Percentiles rank a stretch among this genome's conserved stretches.
Evolutionary conservation across 2,113 vertebrate species (phyloP).

Genomic region (Gymnorhina tibicen): DNA sequence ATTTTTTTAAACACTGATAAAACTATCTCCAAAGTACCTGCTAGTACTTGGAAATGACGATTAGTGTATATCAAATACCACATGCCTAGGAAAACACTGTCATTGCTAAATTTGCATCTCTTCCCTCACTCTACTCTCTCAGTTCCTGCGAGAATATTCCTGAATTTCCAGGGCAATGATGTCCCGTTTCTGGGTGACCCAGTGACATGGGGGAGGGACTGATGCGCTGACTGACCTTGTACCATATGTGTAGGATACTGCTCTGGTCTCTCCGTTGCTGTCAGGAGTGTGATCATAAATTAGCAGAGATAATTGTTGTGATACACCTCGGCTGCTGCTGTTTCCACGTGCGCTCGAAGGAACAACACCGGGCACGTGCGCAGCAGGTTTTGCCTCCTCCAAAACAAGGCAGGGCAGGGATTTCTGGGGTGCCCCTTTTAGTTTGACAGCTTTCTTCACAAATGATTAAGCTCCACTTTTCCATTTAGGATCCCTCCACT

Average conservation of each 20-base stretch:
- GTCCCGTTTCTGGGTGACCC: not conserved
- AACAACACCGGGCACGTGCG: not conserved
- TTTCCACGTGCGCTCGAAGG: slow-evolving; percentile 12
- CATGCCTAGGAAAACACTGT: not conserved
- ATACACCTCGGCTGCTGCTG: not conserved
- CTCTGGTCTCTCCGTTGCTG: slow-evolving; percentile 39
- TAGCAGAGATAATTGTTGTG: not conserved
- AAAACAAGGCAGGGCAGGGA: not conserved
- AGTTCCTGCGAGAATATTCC: not conserved
- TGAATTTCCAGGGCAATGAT: not conserved
- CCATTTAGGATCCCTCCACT: not conserved
- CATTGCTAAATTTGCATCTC: not conserved
- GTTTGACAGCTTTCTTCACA: not conserved
- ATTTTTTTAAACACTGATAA: no score
- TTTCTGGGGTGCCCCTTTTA: not conserved
- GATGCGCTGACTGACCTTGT: not conserved
- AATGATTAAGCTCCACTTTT: not conserved
- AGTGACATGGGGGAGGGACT: not conserved
- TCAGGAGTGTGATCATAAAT: not conserved
- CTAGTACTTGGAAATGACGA: not conserved
- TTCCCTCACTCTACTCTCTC: not conserved
- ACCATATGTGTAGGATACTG: not conserved
- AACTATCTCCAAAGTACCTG: not conserved
- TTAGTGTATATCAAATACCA: not conserved
- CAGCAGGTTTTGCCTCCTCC: not conserved